Percentiles rank a stretch among this genome's conserved stretches.
Evolutionary conservation across 1,140 invertebrate species (phyloP).

Genomic region (Potamilus streckersoni): DNA sequence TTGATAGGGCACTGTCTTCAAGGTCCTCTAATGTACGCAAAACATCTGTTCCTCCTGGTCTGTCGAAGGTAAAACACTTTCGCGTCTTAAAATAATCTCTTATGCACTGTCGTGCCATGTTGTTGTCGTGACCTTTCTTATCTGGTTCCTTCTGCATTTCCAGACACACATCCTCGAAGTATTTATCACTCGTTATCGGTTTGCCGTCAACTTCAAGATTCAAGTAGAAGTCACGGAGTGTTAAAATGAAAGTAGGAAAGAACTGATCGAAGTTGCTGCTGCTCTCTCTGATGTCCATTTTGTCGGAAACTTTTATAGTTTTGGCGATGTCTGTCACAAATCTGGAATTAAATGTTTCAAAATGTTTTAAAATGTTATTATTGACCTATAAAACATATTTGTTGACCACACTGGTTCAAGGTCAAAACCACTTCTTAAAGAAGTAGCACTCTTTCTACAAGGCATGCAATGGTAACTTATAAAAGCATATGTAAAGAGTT

Average conservation of each 20-base stretch:
- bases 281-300: not conserved
- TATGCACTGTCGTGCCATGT: not conserved
- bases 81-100: not conserved
- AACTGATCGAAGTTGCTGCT: not conserved
- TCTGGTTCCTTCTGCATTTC: too few relatives aligned
- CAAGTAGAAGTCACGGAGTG: not conserved
- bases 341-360: too few relatives aligned
- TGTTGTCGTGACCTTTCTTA: not conserved
- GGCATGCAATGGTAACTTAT: too few relatives aligned
- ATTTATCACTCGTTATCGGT: not conserved
- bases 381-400: too few relatives aligned
- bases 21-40: not conserved
- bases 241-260: not conserved
- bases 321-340: not conserved
- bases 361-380: too few relatives aligned
- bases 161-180: not conserved
- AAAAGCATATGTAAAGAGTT: too few relatives aligned
- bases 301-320: not conserved
- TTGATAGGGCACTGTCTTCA: not conserved
- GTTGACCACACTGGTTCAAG: too few relatives aligned
- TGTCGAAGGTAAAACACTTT: slow-evolving; percentile 2
- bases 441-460: too few relatives aligned
- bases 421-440: too few relatives aligned
- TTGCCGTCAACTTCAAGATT: not conserved
- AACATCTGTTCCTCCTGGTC: not conserved